These are phyloP conservation scores for Octodonta nipae DNA, from an alignment of 2,888 invertebrate genomes.

Conservation along the genomic window DNA sequence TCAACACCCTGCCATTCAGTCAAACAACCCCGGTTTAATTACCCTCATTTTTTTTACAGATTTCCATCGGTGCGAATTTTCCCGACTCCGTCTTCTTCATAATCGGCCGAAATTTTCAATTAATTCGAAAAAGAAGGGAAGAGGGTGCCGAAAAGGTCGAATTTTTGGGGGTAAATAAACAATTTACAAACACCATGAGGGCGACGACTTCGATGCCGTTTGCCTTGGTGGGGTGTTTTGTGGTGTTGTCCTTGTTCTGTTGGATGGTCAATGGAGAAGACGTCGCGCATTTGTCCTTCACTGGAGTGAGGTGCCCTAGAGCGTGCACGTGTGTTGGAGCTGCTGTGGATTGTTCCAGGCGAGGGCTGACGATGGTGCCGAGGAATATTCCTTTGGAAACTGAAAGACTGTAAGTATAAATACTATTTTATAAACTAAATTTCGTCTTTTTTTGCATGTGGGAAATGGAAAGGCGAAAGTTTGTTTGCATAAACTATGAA, in stretches of 20 bases:
- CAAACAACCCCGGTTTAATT: no score
- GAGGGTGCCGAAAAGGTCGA: no score
- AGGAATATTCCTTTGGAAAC: conserved; percentile 61
- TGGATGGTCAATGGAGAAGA: conserved; percentile 7
- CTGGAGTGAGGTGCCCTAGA: conserved; percentile 51
- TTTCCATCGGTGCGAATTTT: no score
- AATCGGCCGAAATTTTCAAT: conserved; percentile 6
- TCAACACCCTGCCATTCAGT: no score
- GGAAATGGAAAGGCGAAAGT: no score
- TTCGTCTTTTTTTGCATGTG: no score
- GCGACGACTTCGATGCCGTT: conserved; percentile 20
- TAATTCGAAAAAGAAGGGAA: conserved; percentile 1
- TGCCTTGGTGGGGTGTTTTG: conserved; percentile 17
- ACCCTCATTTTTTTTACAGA: no score
- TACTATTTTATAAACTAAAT: no score
- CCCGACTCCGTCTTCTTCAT: no score
- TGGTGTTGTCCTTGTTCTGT: conserved; percentile 3
- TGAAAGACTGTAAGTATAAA: conserved; percentile 80
- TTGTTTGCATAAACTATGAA: no score
- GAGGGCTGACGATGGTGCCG: conserved; percentile 67
- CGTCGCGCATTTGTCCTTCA: conserved; percentile 18
- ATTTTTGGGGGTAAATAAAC: no score
- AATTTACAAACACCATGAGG: conserved; percentile 21
- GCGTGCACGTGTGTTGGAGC: conserved; percentile 65
- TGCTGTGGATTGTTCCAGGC: conserved; percentile 69